A percentile compares a stretch with the other conserved stretches of the same genome.
Conservation (phyloP, 2,113 vertebrate species). For the Neopipo cinnamomea region DNA sequence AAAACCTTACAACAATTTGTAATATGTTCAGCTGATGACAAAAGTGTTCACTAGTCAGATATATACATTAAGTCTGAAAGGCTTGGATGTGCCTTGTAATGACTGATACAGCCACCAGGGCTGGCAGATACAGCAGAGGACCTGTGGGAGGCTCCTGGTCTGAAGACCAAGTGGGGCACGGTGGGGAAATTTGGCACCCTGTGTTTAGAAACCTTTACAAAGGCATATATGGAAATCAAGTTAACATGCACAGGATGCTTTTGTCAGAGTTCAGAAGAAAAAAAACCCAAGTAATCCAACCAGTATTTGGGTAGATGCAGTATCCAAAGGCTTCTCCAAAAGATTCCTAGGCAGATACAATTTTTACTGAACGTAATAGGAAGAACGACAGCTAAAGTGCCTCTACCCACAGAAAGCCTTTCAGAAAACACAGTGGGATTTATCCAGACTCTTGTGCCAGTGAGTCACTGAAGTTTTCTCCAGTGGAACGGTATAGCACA, state of each 20-base stretch:
- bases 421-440: not conserved
- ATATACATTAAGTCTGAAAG: not conserved
- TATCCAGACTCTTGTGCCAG: not conserved
- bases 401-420: not conserved
- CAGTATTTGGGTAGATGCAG: not conserved
- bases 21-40: not conserved
- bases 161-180: not conserved
- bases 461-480: not conserved
- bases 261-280: not conserved
- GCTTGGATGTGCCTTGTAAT: not conserved
- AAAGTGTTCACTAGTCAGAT: not conserved
- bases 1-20: not conserved
- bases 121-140: not conserved
- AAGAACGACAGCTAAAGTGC: not conserved
- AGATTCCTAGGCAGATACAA: not conserved
- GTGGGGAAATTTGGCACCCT: not conserved
- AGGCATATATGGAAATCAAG: not conserved
- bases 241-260: not conserved
- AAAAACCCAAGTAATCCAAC: not conserved
- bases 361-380: not conserved
- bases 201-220: not conserved
- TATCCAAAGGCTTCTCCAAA: not conserved
- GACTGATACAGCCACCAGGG: not conserved
- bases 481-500: fast-evolving
- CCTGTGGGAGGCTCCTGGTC: not conserved